Base-by-base conservation (phyloP, 2,888 invertebrate genomes). In the Leptodirus hochenwartii region DNA sequence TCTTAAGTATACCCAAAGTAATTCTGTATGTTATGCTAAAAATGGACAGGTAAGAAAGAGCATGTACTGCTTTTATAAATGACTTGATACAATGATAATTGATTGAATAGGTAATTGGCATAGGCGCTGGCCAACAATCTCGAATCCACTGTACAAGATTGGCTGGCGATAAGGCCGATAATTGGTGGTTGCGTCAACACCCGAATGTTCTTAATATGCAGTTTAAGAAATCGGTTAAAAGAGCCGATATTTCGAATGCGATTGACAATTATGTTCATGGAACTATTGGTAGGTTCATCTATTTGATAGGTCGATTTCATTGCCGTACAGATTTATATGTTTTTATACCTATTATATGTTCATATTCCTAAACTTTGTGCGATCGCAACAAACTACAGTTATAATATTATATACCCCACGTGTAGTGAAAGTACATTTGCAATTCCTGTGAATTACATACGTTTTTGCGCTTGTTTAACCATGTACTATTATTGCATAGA, bases 51-150 rank as follows among this genome's bases (percentile, higher is more conserved):
- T 79, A 8, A 43, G 6, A 3, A 4, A 6, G n/a, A 20, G n/a
- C 8, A 9, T 9, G 8, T 16, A 16, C 8, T 15, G 27, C 27
- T 17, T n/a, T 5, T 16, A 6, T 6, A 27, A 27, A 8, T 16
- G n/a, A 22, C 25, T 4, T n/a, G 10, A 27, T 24, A 8, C 23
- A 8, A 8, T 22, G 10, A 22, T 15, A 3, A 11, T 17, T 53
- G 51, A 0, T 59, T 78, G 64, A 78, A 87, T 29, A 40, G 37
- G 41, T 43, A 8, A 74, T 95, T 44, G 96, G 96, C 11, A 93
- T 93, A 44, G 96, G 96, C 15, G 96, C 96, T n/a, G 96, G 96
- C 0, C 96, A 98, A 50, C 96, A 98, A 56, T 93, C 91, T 0
- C 72, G 96, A 39, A 95, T 98, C 47, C 96, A 98, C 57, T 98